These are phyloP conservation scores for Sphaeramia orbicularis DNA, from an alignment of 2,797 vertebrate species.

Conservation along the genomic window DNA sequence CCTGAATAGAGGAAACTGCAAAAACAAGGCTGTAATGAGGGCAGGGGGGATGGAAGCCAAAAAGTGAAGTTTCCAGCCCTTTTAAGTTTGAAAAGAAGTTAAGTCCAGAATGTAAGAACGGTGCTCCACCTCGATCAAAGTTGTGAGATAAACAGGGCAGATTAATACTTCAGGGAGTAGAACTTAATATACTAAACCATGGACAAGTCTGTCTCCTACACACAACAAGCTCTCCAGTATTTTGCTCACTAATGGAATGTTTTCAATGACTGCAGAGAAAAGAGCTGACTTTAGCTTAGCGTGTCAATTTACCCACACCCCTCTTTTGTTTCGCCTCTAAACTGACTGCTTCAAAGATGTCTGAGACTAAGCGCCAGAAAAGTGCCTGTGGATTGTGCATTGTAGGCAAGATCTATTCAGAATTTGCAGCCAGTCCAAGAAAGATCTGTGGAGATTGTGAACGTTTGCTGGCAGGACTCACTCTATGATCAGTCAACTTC, in stretches of 20 bases:
- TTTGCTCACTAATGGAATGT: constrained; percentile 66
- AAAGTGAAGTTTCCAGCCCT: constrained; percentile 32
- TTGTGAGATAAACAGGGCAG: constrained; percentile 46
- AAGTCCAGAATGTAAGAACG: constrained; percentile 31
- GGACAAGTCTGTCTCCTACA: constrained; percentile 46
- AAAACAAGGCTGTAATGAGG: constrained; percentile 51
- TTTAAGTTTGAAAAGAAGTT: constrained; percentile 46
- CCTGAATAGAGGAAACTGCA: constrained; percentile 49
- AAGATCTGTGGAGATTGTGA: constrained; percentile 14
- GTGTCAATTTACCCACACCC: constrained; percentile 56
- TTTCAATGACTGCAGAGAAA: constrained; percentile 45
- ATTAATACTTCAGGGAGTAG: constrained; percentile 58
- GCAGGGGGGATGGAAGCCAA: constrained; percentile 34
- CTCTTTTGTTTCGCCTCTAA: constrained; percentile 52
- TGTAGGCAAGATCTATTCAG: constrained; percentile 32
- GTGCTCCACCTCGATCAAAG: constrained; percentile 54
- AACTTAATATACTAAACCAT: constrained; percentile 47
- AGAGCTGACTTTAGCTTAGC: constrained; percentile 41
- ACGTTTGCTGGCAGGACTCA: constrained; percentile 1
- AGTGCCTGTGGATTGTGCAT: constrained; percentile 33
- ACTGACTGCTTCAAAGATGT: constrained; percentile 51
- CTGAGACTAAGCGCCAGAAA: constrained; percentile 42
- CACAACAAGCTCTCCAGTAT: constrained; percentile 44
- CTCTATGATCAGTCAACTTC: constrained; percentile 8
- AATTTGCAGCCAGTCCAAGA: constrained; percentile 39